Evolutionary conservation across 2,888 invertebrate species (phyloP), one percentile per base, ranked within the genome.

Genomic region (Tanaodytes sp.): DNA sequence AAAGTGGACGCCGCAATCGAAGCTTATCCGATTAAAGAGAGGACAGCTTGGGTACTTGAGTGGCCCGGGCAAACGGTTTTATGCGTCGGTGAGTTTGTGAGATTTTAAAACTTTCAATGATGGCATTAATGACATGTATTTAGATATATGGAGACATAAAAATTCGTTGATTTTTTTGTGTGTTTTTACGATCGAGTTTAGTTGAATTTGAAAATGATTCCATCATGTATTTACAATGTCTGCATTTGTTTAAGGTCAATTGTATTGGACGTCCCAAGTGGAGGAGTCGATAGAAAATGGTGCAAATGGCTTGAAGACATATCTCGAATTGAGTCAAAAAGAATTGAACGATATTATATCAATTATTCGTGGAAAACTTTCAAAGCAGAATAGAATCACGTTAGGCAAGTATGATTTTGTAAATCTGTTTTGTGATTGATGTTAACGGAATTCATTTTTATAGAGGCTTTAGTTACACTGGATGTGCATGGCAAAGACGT

Each of bases 31-130:
- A 85, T 85, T 11, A 88, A 88, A 55, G 79, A 87, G 2, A 87
- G 96, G 58, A 89, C 91, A 19, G 84, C 88, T 18, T 97, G 97
- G 97, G 96, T 97, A 1, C 86, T 94, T 0, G 87, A 91, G 39
- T 97, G 97, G 97, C 96, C 97, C 0, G 97, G 97, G 0, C 97
- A 97, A 87, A 89, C 92, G 20, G 93, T 94, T 0, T 91, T 97
- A 83, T 92, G 93, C 76, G 92, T 93, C 59, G 91, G 93, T 65
- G 45, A 55, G 52, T 48, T 49, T 42, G n/a, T n/a, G n/a, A n/a
- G n/a, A n/a, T n/a, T n/a, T n/a, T n/a, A n/a, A n/a, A n/a, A n/a
- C n/a, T n/a, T n/a, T n/a, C n/a, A n/a, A n/a, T n/a, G n/a, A n/a
- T n/a, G n/a, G n/a, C n/a, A n/a, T n/a, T n/a, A n/a, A n/a, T n/a